Evolutionary conservation across 2,888 invertebrate genomes (phyloP).

Genomic region (Oasisia sp.): DNA sequence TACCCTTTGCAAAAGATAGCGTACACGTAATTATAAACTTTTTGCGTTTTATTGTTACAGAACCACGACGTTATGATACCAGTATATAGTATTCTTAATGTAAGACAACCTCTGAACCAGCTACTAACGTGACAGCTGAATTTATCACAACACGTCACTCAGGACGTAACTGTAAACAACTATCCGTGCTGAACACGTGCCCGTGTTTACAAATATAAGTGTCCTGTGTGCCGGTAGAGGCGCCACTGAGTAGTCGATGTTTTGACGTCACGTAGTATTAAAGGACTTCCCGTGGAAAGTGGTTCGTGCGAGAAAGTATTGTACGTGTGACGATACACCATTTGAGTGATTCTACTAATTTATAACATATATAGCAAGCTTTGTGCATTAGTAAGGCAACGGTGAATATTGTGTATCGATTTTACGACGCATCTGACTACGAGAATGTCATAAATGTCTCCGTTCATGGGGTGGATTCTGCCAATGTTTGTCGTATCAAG

Average conservation of each 20-base stretch:
- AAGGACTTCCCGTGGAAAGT: not conserved
- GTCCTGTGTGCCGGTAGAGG: not conserved
- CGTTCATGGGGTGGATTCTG: slow-evolving; percentile 2
- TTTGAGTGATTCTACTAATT: not conserved
- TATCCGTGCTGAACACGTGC: not conserved
- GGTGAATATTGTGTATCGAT: not conserved
- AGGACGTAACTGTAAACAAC: not conserved
- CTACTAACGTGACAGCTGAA: not conserved
- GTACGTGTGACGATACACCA: not conserved
- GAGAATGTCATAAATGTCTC: slow-evolving; percentile 6
- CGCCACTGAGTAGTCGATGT: not conserved
- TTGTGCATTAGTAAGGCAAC: not conserved
- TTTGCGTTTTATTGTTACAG: no score
- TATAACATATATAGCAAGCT: not conserved
- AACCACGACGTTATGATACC: no score
- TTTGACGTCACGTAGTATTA: not conserved
- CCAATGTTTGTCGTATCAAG: slow-evolving; percentile 5
- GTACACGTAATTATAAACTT: no score
- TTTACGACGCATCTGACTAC: not conserved
- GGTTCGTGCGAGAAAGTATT: not conserved
- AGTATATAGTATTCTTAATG: not conserved
- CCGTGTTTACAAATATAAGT: not conserved
- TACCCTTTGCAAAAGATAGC: no score
- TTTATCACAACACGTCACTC: not conserved
- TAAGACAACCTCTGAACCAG: not conserved